Conservation (phyloP, 2,888 invertebrate genomes). For the Conomelus anceps region DNA sequence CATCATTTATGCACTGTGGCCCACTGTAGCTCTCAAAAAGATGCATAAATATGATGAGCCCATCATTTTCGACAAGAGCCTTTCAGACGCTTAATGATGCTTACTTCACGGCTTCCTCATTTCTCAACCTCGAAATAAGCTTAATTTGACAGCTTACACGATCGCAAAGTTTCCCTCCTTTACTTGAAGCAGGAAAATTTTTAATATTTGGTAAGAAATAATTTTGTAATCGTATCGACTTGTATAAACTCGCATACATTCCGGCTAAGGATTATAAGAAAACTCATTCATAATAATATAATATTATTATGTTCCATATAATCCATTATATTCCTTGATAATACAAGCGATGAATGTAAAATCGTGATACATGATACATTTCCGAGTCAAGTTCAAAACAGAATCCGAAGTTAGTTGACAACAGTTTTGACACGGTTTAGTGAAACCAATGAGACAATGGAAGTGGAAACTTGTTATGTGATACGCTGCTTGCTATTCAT, state of each 20-base stretch:
- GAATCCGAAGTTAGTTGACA: neutral
- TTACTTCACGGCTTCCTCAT: neutral
- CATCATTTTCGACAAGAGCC: neutral
- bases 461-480: neutral
- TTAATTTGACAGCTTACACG: neutral
- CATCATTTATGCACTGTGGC: neutral
- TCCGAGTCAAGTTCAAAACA: neutral
- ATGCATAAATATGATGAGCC: neutral
- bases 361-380: neutral
- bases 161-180: too few relatives aligned
- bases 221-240: neutral
- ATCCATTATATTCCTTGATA: neutral
- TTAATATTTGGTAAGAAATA: too few relatives aligned
- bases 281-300: too few relatives aligned
- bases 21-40: neutral
- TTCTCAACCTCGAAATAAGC: neutral
- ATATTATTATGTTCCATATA: neutral
- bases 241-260: too few relatives aligned
- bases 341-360: neutral
- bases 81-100: neutral
- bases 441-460: neutral
- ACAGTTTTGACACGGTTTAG: neutral
- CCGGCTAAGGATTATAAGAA: too few relatives aligned
- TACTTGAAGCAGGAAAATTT: too few relatives aligned
- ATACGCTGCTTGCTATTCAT: neutral